A percentile compares a stretch with the other conserved stretches of the same genome.
These are phyloP conservation scores for Cosmia trapezina DNA, from an alignment of 2,888 invertebrate species.

Conservation along the genomic window DNA sequence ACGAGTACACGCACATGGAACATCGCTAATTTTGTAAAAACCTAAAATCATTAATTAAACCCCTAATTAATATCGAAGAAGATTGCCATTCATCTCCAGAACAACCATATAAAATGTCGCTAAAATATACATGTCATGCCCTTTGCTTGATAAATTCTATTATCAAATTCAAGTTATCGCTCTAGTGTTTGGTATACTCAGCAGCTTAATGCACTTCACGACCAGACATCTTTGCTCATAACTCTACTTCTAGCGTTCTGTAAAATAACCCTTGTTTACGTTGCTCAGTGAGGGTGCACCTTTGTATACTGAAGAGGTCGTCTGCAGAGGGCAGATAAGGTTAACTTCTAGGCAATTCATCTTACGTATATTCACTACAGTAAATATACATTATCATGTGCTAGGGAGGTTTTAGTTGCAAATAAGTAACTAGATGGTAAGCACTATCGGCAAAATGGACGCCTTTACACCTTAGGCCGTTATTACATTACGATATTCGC, in stretches of 20 bases:
- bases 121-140: not conserved
- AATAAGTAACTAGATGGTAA: not conserved
- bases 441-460: no score
- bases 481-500: no score
- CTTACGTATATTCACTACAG: slow-evolving; percentile 8
- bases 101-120: not conserved
- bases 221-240: not conserved
- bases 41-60: no score
- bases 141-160: not conserved
- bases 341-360: slow-evolving; percentile 28
- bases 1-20: no score
- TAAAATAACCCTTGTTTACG: slow-evolving; percentile 30
- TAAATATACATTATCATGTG: not conserved
- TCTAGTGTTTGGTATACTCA: not conserved
- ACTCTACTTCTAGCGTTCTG: slow-evolving; percentile 8
- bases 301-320: slow-evolving; percentile 34
- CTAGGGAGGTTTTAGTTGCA: not conserved
- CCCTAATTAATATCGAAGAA: no score
- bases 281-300: slow-evolving; percentile 27
- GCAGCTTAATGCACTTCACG: not conserved
- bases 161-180: not conserved
- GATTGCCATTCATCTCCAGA: no score
- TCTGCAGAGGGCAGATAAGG: slow-evolving; percentile 35
- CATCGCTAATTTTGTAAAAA: no score
- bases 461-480: no score